Conservation (phyloP, 2,113 vertebrate species). For the Heteronetta atricapilla region DNA sequence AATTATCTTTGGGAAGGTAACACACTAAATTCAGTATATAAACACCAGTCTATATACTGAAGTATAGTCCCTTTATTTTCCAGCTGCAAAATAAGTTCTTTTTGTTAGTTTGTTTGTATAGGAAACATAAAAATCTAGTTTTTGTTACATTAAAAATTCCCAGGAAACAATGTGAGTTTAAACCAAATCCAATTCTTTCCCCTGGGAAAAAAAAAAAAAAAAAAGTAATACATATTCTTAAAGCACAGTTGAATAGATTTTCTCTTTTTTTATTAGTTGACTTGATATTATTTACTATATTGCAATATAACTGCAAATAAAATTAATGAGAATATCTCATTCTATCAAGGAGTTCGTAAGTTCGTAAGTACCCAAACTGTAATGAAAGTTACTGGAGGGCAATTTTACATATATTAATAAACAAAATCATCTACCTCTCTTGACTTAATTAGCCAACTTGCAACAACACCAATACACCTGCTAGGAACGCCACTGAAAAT, state of each 20-base stretch:
- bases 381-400: background rate
- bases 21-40: background rate
- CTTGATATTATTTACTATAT: background rate
- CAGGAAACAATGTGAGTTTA: background rate
- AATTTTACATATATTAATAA: background rate
- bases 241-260: background rate
- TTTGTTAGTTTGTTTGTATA: background rate
- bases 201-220: fast-evolving
- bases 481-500: background rate
- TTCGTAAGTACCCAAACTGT: background rate
- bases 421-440: background rate
- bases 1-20: background rate
- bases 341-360: background rate
- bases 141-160: background rate
- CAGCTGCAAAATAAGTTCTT: background rate
- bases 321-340: background rate
- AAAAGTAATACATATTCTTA: fast-evolving
- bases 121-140: background rate
- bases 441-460: background rate
- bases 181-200: background rate
- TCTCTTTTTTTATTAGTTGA: background rate
- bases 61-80: background rate
- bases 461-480: background rate
- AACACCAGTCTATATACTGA: background rate
- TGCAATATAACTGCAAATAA: background rate